These are phyloP conservation scores for Falcaria lacertinaria DNA, from an alignment of 2,888 invertebrate genomes.

Conservation along the genomic window DNA sequence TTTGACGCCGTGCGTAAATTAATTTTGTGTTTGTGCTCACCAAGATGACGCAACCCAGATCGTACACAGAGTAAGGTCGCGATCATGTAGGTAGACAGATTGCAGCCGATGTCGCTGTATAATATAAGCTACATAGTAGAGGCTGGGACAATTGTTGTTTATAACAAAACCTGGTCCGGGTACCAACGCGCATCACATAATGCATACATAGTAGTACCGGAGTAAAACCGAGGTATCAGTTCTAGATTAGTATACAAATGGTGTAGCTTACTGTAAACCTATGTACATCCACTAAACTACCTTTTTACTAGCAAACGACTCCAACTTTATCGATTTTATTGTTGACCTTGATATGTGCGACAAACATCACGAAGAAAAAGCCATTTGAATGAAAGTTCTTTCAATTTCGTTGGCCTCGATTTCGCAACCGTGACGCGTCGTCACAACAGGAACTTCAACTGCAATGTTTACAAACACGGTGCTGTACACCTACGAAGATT, in stretches of 20 bases:
- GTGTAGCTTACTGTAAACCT: too few relatives aligned
- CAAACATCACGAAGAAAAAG: conserved; percentile 31
- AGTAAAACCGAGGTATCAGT: too few relatives aligned
- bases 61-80: conserved; percentile 24
- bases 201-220: too few relatives aligned
- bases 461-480: conserved; percentile 51
- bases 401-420: conserved; percentile 64
- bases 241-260: too few relatives aligned
- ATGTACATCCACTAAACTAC: too few relatives aligned
- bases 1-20: conserved; percentile 29
- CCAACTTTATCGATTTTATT: conserved; percentile 11
- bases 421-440: conserved; percentile 45
- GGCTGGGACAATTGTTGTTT: too few relatives aligned
- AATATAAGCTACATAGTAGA: too few relatives aligned
- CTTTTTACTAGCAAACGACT: conserved; percentile 5
- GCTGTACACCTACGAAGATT: conserved; percentile 11
- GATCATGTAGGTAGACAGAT: too few relatives aligned
- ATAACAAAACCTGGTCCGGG: too few relatives aligned
- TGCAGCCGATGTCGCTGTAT: too few relatives aligned
- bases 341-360: conserved; percentile 38
- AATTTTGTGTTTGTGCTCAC: conserved; percentile 30
- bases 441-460: conserved; percentile 23
- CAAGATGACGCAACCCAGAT: conserved; percentile 43
- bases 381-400: conserved; percentile 53
- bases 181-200: too few relatives aligned